Evolutionary conservation across 64 coral and sea anemone species (phyloP).

Genomic region (Orbicella faveolata): DNA sequence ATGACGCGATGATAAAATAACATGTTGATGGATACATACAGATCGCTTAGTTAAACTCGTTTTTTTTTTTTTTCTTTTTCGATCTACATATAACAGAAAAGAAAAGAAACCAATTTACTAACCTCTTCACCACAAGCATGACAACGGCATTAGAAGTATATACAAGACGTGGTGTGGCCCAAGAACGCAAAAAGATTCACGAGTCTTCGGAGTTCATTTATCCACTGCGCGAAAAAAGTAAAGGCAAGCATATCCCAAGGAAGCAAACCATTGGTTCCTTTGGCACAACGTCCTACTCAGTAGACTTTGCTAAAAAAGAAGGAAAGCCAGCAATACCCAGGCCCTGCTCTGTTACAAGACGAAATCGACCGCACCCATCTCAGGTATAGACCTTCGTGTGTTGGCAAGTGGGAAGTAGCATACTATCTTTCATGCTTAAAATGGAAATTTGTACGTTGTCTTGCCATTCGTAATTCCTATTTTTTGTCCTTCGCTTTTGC

Average conservation of each 20-base stretch:
- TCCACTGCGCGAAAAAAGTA: constrained; percentile 8
- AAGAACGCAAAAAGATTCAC: constrained; percentile 56
- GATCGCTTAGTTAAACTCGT: background rate
- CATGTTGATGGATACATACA: background rate
- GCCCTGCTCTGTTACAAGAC: constrained; percentile 45
- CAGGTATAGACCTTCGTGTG: background rate
- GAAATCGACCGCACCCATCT: constrained; percentile 56
- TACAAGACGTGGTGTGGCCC: background rate
- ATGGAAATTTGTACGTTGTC: too few species aligned
- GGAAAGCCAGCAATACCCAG: constrained; percentile 21
- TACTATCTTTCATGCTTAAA: too few species aligned
- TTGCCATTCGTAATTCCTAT: too few species aligned
- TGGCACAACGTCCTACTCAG: constrained; percentile 50
- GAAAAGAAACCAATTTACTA: background rate
- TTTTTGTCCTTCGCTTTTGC: too few species aligned
- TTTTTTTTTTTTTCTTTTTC: background rate
- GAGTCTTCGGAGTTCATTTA: constrained; percentile 46
- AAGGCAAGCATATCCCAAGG: background rate
- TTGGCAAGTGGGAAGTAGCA: too few species aligned
- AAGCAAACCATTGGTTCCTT: background rate
- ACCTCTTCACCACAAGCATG: background rate
- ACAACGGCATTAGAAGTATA: background rate
- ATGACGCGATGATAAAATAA: background rate
- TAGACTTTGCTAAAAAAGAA: constrained; percentile 52
- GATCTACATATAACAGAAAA: background rate